Conservation (phyloP, 2,113 vertebrate genomes). For the Onychostruthus taczanowskii region DNA sequence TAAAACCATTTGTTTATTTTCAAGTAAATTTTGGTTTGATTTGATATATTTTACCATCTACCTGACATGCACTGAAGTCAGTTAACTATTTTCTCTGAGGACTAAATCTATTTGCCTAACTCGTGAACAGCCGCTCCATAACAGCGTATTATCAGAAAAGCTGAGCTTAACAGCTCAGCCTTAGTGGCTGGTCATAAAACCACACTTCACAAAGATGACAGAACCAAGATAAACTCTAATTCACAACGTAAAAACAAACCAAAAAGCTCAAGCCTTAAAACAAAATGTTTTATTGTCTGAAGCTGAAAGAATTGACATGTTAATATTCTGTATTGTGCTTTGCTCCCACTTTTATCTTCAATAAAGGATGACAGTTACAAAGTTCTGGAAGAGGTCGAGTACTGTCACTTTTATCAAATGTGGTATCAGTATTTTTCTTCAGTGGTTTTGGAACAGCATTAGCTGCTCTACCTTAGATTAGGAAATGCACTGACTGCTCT, state of each 20-base stretch:
- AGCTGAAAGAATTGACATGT: neutral
- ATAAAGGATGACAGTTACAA: constrained; percentile 30
- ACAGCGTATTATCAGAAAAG: neutral
- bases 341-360: neutral
- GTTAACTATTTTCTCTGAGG: neutral
- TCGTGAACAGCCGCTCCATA: rapidly evolving
- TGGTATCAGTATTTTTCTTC: constrained; percentile 12
- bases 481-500: neutral
- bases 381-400: constrained; percentile 30
- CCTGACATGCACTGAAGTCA: neutral
- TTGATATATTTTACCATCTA: neutral
- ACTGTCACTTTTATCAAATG: constrained; percentile 30
- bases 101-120: neutral
- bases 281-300: neutral
- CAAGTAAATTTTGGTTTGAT: neutral
- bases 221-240: neutral
- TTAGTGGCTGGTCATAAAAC: neutral
- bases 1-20: neutral
- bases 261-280: neutral
- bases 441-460: neutral
- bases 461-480: neutral
- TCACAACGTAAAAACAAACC: neutral
- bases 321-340: constrained; percentile 27
- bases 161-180: neutral
- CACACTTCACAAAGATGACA: neutral